Evolutionary conservation across 2,113 vertebrate species (phyloP).

Genomic region (Myotis lucifugus): DNA sequence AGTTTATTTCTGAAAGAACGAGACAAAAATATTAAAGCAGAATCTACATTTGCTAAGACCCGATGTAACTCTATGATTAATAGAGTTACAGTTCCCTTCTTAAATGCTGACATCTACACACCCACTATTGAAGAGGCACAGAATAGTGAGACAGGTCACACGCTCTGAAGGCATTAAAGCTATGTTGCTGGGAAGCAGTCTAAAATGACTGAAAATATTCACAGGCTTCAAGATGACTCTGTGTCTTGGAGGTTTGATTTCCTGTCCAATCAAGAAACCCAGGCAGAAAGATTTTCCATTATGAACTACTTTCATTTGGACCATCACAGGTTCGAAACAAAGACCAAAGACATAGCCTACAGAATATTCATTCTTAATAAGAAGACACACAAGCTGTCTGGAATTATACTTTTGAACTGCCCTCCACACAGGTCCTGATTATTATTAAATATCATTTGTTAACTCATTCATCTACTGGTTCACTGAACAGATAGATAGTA

Average conservation of each 20-base stretch:
- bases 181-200: not conserved
- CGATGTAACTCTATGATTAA: not conserved
- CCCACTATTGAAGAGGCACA: not conserved
- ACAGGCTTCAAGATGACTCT: not conserved
- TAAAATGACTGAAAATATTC: not conserved
- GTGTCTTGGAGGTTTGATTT: not conserved
- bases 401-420: not conserved
- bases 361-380: not conserved
- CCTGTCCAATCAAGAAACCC: not conserved
- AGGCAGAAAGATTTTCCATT: not conserved
- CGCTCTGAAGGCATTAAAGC: not conserved
- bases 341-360: fast-evolving
- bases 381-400: not conserved
- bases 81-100: not conserved
- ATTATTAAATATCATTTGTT: not conserved
- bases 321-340: not conserved
- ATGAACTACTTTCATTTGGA: not conserved
- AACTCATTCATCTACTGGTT: slow-evolving; percentile 16
- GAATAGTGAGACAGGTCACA: not conserved
- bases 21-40: not conserved
- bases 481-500: slow-evolving; percentile 26
- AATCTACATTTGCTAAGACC: slow-evolving; percentile 10
- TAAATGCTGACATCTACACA: not conserved
- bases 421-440: not conserved
- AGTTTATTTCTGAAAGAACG: not conserved